Base-by-base conservation (phyloP, 1,140 invertebrate genomes). In the Andrena cerasifolii region DNA sequence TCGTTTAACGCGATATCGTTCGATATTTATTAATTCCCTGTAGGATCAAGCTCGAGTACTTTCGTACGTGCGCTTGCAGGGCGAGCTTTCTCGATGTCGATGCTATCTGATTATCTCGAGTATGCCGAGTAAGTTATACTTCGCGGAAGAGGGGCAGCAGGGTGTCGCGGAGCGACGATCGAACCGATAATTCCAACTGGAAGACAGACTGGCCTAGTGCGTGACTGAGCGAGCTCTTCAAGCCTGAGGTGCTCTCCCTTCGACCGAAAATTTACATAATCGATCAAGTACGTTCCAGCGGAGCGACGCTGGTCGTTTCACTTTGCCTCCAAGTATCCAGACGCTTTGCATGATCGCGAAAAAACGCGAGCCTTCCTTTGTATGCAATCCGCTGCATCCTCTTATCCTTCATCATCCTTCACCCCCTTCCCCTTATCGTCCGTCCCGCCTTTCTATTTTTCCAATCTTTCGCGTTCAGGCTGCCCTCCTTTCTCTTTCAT, bases 251-350 rank as follows among this genome's bases (percentile, higher is more conserved):
- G 62, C 62, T 61, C 63, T 45, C 49, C 62, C 47, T 63, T 36
- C 49, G 53, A 40, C 16, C 33, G 58, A 67, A 76, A n/a, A 75
- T 79, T 79, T 79, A 8, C 72, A 75, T 74, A 75, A 62, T 79
- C 78, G 78, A 82, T 79, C 59, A 82, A 74, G 53, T 65, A 70
- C 61, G 28, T 61, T 53, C 4, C 18, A 26, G 40, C 43, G 62
- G 36, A 36, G 43, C 24, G 28, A 61, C 70, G 65, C 31, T 61
- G 62, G 67, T 67, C 72, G 73, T 61, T 70, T 61, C 61, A 59
- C 54, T 67, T 47, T 62, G 58, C 45, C 26, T 36, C 28, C 1
- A 14, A 54, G 74, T 62, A 73, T 56, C 40, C 31, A 26, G 61
- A 33, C 66, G 68, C 54, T 72, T 81, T 62, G 66, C 31, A 72